phyloP scores from a whole-genome alignment of 2,888 invertebrate genomes.

The Calliopum simillimum region DNA sequence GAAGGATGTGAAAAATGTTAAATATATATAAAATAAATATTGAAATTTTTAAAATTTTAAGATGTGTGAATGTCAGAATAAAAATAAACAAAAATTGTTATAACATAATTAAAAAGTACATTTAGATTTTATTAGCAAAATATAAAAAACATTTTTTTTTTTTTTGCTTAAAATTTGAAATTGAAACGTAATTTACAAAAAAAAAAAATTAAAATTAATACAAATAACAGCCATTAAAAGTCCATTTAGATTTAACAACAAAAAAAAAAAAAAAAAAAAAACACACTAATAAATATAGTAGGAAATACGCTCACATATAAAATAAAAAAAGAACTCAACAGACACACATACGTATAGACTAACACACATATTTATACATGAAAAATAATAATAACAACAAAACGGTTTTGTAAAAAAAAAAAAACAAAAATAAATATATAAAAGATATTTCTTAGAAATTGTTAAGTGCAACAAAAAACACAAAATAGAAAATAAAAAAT shows the following conservation, averaged over 20 bases:
- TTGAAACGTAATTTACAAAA: background rate
- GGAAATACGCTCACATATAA: constrained; percentile 30
- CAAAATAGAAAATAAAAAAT: background rate
- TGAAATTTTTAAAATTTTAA: constrained; percentile 23
- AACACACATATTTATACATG: constrained; percentile 11
- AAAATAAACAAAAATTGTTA: constrained; percentile 19
- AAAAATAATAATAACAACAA: constrained; percentile 21
- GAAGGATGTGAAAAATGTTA: constrained; percentile 11
- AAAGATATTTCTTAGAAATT: background rate
- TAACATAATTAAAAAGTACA: constrained; percentile 26
- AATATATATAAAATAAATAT: constrained; percentile 9
- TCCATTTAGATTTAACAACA: constrained; percentile 4
- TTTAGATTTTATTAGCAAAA: background rate
- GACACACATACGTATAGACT: constrained; percentile 21
- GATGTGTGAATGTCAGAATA: constrained; percentile 30
- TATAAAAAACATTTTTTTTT: background rate
- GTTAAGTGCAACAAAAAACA: background rate
- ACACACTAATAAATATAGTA: constrained; percentile 17
- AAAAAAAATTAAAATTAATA: too few species aligned
- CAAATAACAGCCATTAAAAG: constrained; percentile 8
- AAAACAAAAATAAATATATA: background rate
- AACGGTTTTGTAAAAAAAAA: constrained; percentile 39
- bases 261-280: constrained; percentile 17
- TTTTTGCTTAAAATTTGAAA: background rate
- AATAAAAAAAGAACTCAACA: background rate